Evolutionary conservation across 2,797 vertebrate genomes (phyloP).

Genomic region (Rousettus madagascariensis): DNA sequence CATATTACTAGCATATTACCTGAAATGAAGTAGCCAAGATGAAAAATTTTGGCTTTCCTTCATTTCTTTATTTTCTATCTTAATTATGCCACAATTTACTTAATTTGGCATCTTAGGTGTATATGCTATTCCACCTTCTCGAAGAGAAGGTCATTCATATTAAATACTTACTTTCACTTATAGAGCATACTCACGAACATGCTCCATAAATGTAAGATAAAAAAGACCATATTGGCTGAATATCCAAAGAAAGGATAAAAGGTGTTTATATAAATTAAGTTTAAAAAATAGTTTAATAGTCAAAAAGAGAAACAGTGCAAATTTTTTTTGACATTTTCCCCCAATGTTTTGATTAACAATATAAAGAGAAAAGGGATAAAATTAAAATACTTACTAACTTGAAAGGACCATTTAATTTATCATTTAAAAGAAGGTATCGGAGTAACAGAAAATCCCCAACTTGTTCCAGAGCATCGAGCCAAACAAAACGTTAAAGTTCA

Average conservation of each 20-base stretch:
- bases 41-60: not conserved
- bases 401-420: conserved; percentile 38
- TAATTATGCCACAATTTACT: not conserved
- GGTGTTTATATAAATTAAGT: not conserved
- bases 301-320: not conserved
- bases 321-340: not conserved
- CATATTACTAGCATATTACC: not conserved
- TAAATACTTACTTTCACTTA: not conserved
- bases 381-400: not conserved
- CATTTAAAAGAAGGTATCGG: conserved; percentile 39
- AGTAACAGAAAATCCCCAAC: not conserved
- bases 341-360: not conserved
- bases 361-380: conserved; percentile 30
- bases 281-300: conserved; percentile 36
- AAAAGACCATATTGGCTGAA: not conserved
- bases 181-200: not conserved
- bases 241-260: conserved; percentile 10
- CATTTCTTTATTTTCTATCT: not conserved
- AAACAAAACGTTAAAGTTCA: conserved; percentile 62
- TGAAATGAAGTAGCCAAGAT: not conserved
- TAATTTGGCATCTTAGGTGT: not conserved
- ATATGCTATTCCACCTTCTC: not conserved
- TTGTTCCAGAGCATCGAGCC: not conserved
- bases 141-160: not conserved
- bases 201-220: not conserved